Evolutionary conservation across 1,140 invertebrate genomes (phyloP).

Genomic region (Dendroctonus ponderosae): DNA sequence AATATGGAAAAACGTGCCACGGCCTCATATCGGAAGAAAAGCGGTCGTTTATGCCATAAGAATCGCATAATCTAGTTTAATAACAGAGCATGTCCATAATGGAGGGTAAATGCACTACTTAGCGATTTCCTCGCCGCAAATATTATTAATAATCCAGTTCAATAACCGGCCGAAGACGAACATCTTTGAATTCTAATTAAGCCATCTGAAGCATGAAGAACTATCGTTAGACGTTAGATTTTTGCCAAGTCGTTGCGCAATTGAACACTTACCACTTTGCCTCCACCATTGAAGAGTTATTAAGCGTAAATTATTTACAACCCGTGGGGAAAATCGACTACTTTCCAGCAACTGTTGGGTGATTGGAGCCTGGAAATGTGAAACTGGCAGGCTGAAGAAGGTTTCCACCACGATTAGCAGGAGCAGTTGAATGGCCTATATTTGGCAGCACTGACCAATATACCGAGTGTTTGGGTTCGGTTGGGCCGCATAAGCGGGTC

Average conservation of each 20-base stretch:
- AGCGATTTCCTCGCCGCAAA: slow-evolving; percentile 7
- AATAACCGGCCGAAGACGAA: slow-evolving; percentile 2
- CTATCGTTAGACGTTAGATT: no score
- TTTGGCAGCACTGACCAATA: slow-evolving; percentile 19
- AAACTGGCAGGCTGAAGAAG: no score
- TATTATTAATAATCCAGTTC: slow-evolving; percentile 13
- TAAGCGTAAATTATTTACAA: no score
- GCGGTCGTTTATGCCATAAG: neutral
- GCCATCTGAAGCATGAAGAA: neutral
- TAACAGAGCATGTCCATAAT: slow-evolving; percentile 6
- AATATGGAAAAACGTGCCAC: no score
- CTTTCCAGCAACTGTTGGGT: no score
- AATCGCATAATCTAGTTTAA: slow-evolving; percentile 11
- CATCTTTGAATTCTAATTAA: slow-evolving; percentile 6
- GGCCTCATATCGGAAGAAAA: no score
- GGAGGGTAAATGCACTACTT: slow-evolving; percentile 10
- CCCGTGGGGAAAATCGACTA: no score
- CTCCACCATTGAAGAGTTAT: no score
- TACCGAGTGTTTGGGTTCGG: slow-evolving; percentile 21
- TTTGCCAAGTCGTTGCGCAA: no score
- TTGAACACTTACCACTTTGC: no score
- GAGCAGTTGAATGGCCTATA: neutral
- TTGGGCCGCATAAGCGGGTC: slow-evolving; percentile 17
- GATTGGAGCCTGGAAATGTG: no score
- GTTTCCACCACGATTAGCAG: no score